These are phyloP conservation scores for Nysson spinosus DNA, from an alignment of 2,888 invertebrate species.

Conservation along the genomic window DNA sequence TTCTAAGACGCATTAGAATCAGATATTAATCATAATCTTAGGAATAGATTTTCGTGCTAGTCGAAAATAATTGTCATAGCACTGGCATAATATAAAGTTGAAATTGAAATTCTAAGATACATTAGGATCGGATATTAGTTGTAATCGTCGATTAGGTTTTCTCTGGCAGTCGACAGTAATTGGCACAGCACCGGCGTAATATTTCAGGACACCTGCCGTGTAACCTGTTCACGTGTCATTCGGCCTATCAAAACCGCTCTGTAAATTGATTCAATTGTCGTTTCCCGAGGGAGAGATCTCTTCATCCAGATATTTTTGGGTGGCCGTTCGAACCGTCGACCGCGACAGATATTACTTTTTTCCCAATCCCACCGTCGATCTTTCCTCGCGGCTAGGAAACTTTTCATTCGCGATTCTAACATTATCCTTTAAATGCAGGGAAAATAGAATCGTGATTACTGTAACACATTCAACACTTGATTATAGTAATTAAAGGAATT, in stretches of 20 bases:
- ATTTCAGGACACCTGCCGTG: conserved; percentile 61
- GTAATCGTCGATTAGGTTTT: conserved; percentile 47
- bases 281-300: conserved; percentile 61
- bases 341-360: conserved; percentile 21
- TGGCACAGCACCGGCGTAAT: conserved; percentile 61
- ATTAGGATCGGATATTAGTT: conserved; percentile 34
- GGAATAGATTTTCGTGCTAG: no score
- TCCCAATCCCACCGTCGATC: conserved; percentile 5
- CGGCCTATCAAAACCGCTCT: conserved; percentile 66
- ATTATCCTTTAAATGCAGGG: neutral
- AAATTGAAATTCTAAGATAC: no score
- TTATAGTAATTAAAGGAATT: no score
- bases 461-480: no score
- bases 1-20: no score
- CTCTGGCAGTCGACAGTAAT: conserved; percentile 53
- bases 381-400: conserved; percentile 7
- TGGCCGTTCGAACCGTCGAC: conserved; percentile 37
- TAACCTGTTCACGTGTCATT: conserved; percentile 62
- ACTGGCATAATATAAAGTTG: no score
- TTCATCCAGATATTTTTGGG: conserved; percentile 61
- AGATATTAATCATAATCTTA: no score
- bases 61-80: no score
- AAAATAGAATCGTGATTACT: no score
- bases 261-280: conserved; percentile 71
- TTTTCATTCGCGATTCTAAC: neutral